Conservation (phyloP, 2,113 vertebrate genomes). For the Pangasianodon hypophthalmus region DNA sequence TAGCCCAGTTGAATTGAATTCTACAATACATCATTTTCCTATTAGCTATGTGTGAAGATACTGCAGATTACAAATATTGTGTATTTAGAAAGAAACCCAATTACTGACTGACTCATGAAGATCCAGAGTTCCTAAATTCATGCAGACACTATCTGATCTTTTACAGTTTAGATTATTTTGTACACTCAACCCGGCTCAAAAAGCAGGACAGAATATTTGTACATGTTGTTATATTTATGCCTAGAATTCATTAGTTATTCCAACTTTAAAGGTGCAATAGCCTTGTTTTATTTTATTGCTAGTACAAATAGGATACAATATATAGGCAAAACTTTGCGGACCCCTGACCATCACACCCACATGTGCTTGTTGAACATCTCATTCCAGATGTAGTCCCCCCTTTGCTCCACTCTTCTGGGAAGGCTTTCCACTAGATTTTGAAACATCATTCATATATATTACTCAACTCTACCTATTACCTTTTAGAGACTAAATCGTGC, state of each 20-base stretch:
- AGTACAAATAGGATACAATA: not conserved
- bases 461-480: not conserved
- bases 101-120: no score
- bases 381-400: not conserved
- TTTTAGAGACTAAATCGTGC: not conserved
- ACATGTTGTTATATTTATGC: no score
- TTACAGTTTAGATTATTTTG: not conserved
- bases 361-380: not conserved
- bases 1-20: not conserved
- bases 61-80: not conserved
- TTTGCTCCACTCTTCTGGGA: not conserved
- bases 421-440: not conserved
- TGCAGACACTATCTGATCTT: not conserved
- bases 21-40: not conserved
- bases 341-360: no score
- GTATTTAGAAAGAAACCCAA: not conserved
- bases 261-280: not conserved
- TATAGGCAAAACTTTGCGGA: not conserved
- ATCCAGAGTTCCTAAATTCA: not conserved
- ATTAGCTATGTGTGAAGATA: not conserved
- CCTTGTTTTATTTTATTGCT: not conserved
- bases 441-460: not conserved
- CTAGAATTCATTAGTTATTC: not conserved
- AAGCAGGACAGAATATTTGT: not conserved
- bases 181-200: not conserved